Base-by-base conservation (phyloP, 2,888 invertebrate genomes). In the Xanthorhoe spadicearia region DNA sequence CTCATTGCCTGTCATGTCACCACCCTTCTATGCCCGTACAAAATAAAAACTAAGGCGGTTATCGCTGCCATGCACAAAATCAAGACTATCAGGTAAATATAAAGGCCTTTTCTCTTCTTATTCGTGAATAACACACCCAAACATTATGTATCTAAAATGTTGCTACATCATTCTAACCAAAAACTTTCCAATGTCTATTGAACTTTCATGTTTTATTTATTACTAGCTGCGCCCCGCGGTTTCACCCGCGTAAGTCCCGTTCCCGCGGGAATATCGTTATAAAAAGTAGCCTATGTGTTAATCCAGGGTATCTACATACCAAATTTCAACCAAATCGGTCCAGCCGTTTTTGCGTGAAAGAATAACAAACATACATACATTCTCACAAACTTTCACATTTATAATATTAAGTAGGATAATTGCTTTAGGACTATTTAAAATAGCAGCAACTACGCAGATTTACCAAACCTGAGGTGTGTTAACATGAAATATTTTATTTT, bases 61-160 rank as follows among this genome's bases (percentile, higher is more conserved):
- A 73, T 74, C 79, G 82, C 92, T 92, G 90, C 92, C 90, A 92
- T 92, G 92, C 90, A 91, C 90, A 92, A 92, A 92, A 84, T 89
- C 91, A 90, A 90, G 91, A 89, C 79, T 81, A 80, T 73, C 85
- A 92, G 92, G 92, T 92, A 86, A 85, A 71, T 78, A 72, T 15
- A 35, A 43, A 46, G 18, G 65, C 51, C 55, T 60, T 53, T 71
- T 64, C 56, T 38, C 28, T 10, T 18, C 9, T 8, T 32, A 19
- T 32, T 19, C 35, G 64, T 49, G 35, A 23, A 54, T 23, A 19
- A n/a, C 15, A 58, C 5, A 0, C 55, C 59, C 56, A 63, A 61
- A 56, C 49, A 13, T 13, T 38, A 2, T 43, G 61, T 50, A 9
- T 51, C 64, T 51, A 7, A 48, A 70, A 74, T 70, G 15, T 70